Conservation (phyloP, 1,140 invertebrate species). For the Lucilia cuprina region DNA sequence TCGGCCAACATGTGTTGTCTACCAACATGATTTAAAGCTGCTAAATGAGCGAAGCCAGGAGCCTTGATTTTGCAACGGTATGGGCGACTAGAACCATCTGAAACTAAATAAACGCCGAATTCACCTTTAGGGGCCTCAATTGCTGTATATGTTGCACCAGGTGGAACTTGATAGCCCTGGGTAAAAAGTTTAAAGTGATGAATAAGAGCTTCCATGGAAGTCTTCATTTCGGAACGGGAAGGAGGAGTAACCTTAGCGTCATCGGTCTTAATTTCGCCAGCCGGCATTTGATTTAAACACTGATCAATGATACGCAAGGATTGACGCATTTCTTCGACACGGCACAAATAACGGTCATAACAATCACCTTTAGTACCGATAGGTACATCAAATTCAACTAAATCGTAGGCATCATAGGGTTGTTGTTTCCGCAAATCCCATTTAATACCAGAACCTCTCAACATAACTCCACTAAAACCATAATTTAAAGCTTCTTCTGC, state of each 20-base stretch:
- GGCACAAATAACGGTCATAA: constrained; percentile 94
- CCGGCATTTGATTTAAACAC: constrained; percentile 96
- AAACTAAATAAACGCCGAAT: constrained; percentile 96
- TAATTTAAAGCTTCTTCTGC: constrained; percentile 92
- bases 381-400: constrained; percentile 95
- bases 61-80: constrained; percentile 98
- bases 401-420: constrained; percentile 95
- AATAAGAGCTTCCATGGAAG: constrained; percentile 98
- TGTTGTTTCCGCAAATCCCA: constrained; percentile 96
- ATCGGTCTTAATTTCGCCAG: constrained; percentile 92
- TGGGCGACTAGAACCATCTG: constrained; percentile 93
- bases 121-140: constrained; percentile 98
- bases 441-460: constrained; percentile 95
- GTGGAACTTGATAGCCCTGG: constrained; percentile 95
- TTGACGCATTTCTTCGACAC: constrained; percentile 97
- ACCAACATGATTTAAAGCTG: constrained; percentile 86
- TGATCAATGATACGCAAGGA: constrained; percentile 94
- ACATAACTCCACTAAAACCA: constrained; percentile 95
- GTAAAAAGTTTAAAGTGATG: constrained; percentile 99
- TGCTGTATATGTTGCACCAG: constrained; percentile 88
- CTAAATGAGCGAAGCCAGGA: constrained; percentile 94
- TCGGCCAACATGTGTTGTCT: constrained; percentile 91
- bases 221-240: constrained; percentile 94
- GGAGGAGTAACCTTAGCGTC: constrained; percentile 94
- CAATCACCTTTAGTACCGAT: constrained; percentile 95